These are phyloP conservation scores for Dysidea cf. avara DNA, from an alignment of 37 sponge, comb jelly and placozoan genomes.

Conservation along the genomic window DNA sequence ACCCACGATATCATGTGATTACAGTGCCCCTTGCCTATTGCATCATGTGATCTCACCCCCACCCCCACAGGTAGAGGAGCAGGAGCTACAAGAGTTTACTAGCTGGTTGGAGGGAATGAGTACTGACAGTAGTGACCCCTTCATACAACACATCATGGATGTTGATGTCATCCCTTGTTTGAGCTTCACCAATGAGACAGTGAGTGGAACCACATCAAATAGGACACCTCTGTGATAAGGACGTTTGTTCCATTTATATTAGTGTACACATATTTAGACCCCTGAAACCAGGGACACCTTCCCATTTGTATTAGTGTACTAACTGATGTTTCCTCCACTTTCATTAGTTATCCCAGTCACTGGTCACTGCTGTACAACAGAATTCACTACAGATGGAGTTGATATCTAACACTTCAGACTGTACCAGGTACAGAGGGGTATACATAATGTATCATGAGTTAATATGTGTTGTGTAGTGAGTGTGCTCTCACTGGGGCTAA, in stretches of 20 bases:
- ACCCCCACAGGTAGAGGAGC: too few relatives aligned
- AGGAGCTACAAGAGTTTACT: conserved; percentile 9
- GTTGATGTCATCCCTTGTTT: conserved; percentile 60
- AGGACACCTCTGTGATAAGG: too few relatives aligned
- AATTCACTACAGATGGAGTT: conserved; percentile 53
- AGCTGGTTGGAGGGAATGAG: conserved; percentile 36
- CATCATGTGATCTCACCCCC: too few relatives aligned
- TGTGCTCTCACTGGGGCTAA: conserved; percentile 46
- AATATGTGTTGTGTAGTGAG: too few relatives aligned
- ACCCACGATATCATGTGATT: too few relatives aligned
- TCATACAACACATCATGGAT: conserved; percentile 11
- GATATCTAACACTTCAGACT: conserved; percentile 2
- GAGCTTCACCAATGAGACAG: conserved; percentile 47
- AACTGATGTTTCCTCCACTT: too few relatives aligned
- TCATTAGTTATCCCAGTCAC: conserved; percentile 39
- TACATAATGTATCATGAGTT: background rate
- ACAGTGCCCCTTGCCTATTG: too few relatives aligned
- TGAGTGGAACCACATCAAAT: too few relatives aligned
- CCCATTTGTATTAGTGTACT: too few relatives aligned
- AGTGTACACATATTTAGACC: too few relatives aligned
- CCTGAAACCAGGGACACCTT: too few relatives aligned
- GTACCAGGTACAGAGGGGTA: background rate
- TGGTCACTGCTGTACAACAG: conserved; percentile 43
- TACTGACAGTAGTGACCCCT: conserved; percentile 18
- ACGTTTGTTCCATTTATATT: too few relatives aligned